Base-by-base conservation (phyloP, 2,888 invertebrate species). In the Nycteola revayana region DNA sequence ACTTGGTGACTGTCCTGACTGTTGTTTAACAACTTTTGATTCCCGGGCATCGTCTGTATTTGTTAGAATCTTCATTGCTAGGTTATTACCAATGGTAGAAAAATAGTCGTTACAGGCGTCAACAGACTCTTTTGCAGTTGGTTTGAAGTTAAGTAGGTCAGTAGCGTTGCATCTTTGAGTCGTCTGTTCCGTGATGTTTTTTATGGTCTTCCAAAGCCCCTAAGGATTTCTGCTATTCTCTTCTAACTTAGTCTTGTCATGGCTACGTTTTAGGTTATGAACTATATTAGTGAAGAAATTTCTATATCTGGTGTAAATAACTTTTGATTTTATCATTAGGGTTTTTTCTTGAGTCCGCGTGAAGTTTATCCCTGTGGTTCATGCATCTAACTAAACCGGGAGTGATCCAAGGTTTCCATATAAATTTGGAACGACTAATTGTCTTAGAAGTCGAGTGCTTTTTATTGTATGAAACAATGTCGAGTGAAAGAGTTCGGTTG, bases 391-490 rank as follows among this genome's bases (percentile, higher is more conserved):
- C 28, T 21, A 28, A 2, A n/a, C n/a, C n/a, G n/a, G n/a, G n/a
- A n/a, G n/a, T n/a, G n/a, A n/a, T n/a, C n/a, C n/a, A n/a, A n/a
- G 28, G 28, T 7, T 28, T 28, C n/a, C 8, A 6, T 1, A 25
- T 31, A 8, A 1, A 31, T 20, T 31, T 25, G 2, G 25, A 31
- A 7, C 31, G 31, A 10, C 23, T 29, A n/a, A 29, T 29, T n/a
- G 6, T 24, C 18, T 31, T 25, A 17, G 9, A 2, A 3, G 3
- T 7, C 1, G 32, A 25, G 9, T 32, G 10, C n/a, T 25, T 10
- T 1, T 11, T 7, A 32, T 1, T 8, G 11, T 8, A 5, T 11
- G 1, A 7, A 10, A 7, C 2, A 32, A 1, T 9, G 10, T 10
- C 3, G n/a, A 8, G 11, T 32, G n/a, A 10, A 31, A 31, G 7